A percentile compares a stretch with the other conserved stretches of the same genome.
phyloP scores from a whole-genome alignment of 2,113 vertebrate genomes.

The Sakesphorus luctuosus region DNA sequence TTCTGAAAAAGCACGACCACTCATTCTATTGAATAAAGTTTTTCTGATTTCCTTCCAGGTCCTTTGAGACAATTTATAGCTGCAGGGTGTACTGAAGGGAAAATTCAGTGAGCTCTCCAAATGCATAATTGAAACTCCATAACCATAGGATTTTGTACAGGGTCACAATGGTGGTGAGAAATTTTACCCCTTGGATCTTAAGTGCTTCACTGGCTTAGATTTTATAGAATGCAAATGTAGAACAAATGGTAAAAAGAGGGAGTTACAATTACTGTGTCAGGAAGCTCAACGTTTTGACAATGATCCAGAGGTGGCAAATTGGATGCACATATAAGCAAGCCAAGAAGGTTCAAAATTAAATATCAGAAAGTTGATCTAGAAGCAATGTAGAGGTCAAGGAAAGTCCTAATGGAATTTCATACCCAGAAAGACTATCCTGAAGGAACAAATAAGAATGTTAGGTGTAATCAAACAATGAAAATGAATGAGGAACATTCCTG shows the following conservation, averaged over 20 bases:
- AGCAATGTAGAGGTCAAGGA: not conserved
- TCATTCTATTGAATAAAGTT: not conserved
- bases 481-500: not conserved
- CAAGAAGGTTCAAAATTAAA: not conserved
- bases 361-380: not conserved
- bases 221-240: not conserved
- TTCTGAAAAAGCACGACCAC: slow-evolving; percentile 3
- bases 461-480: slow-evolving; percentile 32
- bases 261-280: not conserved
- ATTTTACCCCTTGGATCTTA: not conserved
- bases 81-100: not conserved
- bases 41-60: slow-evolving; percentile 29
- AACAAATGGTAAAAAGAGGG: not conserved
- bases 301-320: not conserved
- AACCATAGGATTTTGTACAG: not conserved
- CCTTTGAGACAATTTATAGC: slow-evolving; percentile 36
- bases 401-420: not conserved
- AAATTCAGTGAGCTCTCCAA: slow-evolving; percentile 34
- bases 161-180: not conserved
- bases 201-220: slow-evolving; percentile 27
- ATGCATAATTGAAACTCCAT: slow-evolving; percentile 17
- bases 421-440: not conserved
- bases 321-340: not conserved
- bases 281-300: not conserved
- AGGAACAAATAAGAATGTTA: not conserved